phyloP scores from a whole-genome alignment of 2,888 invertebrate species.

The Coleophora flavipennella region DNA sequence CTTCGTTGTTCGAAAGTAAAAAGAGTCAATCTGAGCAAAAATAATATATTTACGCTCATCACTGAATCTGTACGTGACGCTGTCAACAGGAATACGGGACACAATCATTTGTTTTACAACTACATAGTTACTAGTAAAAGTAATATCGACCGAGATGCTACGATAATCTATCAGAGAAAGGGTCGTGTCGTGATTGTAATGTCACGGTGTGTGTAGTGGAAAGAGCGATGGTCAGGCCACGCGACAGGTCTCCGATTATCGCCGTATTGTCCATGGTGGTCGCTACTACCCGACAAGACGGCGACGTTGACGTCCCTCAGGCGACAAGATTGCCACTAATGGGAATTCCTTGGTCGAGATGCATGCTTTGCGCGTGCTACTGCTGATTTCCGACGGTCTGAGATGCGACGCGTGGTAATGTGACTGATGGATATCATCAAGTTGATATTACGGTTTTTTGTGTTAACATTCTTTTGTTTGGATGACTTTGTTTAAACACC shows the following conservation, averaged over 20 bases:
- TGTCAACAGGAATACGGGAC: too few species aligned
- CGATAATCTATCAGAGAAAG: constrained; percentile 1
- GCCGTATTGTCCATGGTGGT: constrained; percentile 61
- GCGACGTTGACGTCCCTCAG: neutral
- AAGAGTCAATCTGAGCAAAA: too few species aligned
- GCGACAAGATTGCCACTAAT: constrained; percentile 29
- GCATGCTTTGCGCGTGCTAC: constrained; percentile 33
- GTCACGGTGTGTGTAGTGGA: constrained; percentile 33
- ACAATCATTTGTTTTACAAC: too few species aligned
- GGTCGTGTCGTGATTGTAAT: constrained; percentile 23
- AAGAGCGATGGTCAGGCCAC: constrained; percentile 41
- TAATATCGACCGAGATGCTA: too few species aligned
- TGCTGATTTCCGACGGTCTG: constrained; percentile 23
- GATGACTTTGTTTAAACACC: too few species aligned
- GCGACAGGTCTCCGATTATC: constrained; percentile 67
- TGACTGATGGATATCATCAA: constrained; percentile 11
- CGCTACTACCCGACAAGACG: constrained; percentile 23
- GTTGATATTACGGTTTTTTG: neutral
- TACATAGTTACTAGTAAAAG: too few species aligned
- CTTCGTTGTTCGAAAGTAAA: too few species aligned
- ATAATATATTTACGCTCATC: too few species aligned
- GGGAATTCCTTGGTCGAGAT: constrained; percentile 39
- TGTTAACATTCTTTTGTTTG: neutral
- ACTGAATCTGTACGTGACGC: too few species aligned
- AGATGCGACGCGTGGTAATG: constrained; percentile 11